Evolutionary conservation across 2,113 vertebrate genomes (phyloP).

Genomic region (Alectura lathami): DNA sequence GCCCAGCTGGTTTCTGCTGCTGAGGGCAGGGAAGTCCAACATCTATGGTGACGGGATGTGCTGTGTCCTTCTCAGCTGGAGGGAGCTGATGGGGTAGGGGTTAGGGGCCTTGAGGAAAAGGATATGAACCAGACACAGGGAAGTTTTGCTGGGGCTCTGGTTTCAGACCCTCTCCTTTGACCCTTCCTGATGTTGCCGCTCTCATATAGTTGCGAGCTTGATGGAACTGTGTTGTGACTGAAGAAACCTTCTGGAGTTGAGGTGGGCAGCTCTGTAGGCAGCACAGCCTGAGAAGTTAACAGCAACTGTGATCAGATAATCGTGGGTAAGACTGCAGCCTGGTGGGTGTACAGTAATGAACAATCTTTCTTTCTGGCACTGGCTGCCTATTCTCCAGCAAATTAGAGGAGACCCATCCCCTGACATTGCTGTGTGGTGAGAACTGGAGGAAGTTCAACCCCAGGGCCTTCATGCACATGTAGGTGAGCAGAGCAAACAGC

Average conservation of each 20-base stretch:
- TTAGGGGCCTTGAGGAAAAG: background rate
- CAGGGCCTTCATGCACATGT: background rate
- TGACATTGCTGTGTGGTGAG: background rate
- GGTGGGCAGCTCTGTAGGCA: background rate
- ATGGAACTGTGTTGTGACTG: background rate
- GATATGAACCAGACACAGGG: accelerated
- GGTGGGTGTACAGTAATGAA: accelerated
- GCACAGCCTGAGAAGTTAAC: background rate
- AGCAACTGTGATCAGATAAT: background rate
- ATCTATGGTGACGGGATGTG: background rate
- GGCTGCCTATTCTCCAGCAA: background rate
- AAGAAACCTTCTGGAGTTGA: background rate
- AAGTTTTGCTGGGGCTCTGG: background rate
- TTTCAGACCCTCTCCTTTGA: background rate
- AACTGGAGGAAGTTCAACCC: background rate
- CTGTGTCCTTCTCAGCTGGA: background rate
- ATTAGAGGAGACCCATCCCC: background rate
- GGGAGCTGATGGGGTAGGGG: accelerated
- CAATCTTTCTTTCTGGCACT: background rate
- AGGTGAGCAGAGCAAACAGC: background rate
- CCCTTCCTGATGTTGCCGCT: background rate
- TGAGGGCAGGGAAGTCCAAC: background rate
- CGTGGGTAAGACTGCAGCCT: accelerated
- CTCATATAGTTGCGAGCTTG: background rate
- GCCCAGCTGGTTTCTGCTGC: background rate